Base-by-base conservation (phyloP, 2,113 vertebrate species). In the Hiodon alosoides region DNA sequence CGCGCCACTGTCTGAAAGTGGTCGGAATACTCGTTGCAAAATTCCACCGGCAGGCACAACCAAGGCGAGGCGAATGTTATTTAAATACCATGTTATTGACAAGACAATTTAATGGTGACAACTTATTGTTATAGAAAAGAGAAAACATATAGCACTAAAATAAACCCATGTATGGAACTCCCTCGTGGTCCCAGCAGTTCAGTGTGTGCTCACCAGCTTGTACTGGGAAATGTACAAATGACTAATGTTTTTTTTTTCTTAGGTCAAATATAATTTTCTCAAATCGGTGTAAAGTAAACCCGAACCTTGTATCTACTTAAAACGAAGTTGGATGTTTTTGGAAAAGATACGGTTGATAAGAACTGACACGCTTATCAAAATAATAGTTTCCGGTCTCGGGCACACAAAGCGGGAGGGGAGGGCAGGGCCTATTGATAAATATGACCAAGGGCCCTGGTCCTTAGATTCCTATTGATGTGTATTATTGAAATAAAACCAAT, bases 351-450 rank as follows among this genome's bases (percentile, higher is more conserved):
- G 3, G 52, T 54, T 69, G 52, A 69, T 52, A 14, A 59, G 70
- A 71, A 48, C 70, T 59, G 17, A 58, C 70, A 59, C 55, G 11
- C 31, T 17, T 52, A 70, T 70, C 69, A 46, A 55, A 70, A 70
- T 48, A 71, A 3, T 47, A 10, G 48, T 13, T 14, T n/a, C 11
- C 5, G 68, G 68, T 52, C 68, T 69, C 31, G 0, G 31, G 31
- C 31, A 31, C 31, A 31, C 31, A 31, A 31, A 31, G 31, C 31
- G 2, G 31, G 31, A 31, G 31, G 31, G 31, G 31, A 31, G 31
- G 31, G 31, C 31, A 31, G 31, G 31, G 31, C 31, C 31, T 31
- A 2, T 31, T 31, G 31, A 31, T 31, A 31, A 31, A 31, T 31
- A 31, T 31, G 31, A 31, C 31, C 31, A 31, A 31, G 31, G 31